Evolutionary conservation across 1,140 invertebrate genomes (phyloP).

Genomic region (Ridgeia piscesae): DNA sequence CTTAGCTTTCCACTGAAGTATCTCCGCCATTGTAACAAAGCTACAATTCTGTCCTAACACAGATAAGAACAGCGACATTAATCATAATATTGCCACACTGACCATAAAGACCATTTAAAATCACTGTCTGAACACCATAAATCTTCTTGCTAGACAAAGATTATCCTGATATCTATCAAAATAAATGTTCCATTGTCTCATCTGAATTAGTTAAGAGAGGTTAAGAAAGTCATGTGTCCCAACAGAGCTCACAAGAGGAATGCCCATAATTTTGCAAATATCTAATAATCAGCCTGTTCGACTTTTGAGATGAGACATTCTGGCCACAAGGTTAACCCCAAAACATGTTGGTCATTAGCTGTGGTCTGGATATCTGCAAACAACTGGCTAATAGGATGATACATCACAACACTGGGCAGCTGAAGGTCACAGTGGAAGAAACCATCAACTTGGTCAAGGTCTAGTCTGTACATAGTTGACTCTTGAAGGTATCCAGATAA

Average conservation of each 20-base stretch:
- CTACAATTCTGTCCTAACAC: no score
- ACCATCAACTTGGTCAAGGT: background rate
- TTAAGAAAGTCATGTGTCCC: background rate
- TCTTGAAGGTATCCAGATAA: background rate
- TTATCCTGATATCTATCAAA: no score
- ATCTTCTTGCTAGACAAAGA: no score
- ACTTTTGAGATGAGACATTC: background rate
- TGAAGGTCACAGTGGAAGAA: background rate
- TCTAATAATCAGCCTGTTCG: background rate
- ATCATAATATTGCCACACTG: background rate
- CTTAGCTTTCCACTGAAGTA: background rate
- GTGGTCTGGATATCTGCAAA: background rate
- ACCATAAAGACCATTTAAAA: no score
- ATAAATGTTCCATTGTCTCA: no score
- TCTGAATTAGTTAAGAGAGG: background rate
- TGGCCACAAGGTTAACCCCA: background rate
- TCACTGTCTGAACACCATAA: no score
- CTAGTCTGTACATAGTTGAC: background rate
- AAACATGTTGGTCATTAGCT: background rate
- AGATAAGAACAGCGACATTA: background rate
- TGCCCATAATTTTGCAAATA: background rate
- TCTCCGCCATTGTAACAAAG: no score
- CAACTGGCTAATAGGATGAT: background rate
- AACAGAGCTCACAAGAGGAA: background rate
- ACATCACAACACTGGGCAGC: background rate